Base-by-base conservation (phyloP, 2,797 vertebrate species). In the Notamacropus eugenii region DNA sequence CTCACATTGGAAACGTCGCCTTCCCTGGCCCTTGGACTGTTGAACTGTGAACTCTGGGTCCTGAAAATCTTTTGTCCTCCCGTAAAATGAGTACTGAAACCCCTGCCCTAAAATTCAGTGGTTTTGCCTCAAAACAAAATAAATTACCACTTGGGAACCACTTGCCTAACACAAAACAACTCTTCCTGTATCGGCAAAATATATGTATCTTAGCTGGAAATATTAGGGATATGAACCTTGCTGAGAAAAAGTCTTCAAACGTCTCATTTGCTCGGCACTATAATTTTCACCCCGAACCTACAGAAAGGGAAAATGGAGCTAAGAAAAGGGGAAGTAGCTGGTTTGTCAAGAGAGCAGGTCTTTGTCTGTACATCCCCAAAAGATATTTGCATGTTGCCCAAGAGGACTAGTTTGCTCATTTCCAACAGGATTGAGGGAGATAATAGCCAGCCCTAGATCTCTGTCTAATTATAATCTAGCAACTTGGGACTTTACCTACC, bases 221-320 rank as follows among this genome's bases (percentile, higher is more conserved):
- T n/a, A 74, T 19, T 74, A 40, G 67, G 67, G 14, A 74, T 40
- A 9, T 40, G 19, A 46, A 87, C 9, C 74, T 87, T 87, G 8
- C 74, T 27, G 40, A 87, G 40, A 27, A 87, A 87, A 87, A 27
- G 27, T 24, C 22, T 87, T 87, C 40, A 50, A 87, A 87, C 0
- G 34, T 27, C 22, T 50, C 40, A 10, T 46, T 87, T 46, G 74
- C 74, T 27, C 74, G 46, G 74, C 74, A 9, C 19, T 19, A 27
- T 27, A 3, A 82, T 24, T 82, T 9, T 82, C 22, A 46, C 19
- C 19, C n/a, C 22, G 46, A 40, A 50, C 5, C 74, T 27, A 50
- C 40, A 82, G 24, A 87, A 87, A 92, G 82, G 92, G 92, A 95
- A 96, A 96, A n/a, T 54, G 57, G 92, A 31, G n/a, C 90, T 27